A percentile compares a stretch with the other conserved stretches of the same genome.
phyloP scores from a whole-genome alignment of 2,888 invertebrate genomes.

The Formica aserva region DNA sequence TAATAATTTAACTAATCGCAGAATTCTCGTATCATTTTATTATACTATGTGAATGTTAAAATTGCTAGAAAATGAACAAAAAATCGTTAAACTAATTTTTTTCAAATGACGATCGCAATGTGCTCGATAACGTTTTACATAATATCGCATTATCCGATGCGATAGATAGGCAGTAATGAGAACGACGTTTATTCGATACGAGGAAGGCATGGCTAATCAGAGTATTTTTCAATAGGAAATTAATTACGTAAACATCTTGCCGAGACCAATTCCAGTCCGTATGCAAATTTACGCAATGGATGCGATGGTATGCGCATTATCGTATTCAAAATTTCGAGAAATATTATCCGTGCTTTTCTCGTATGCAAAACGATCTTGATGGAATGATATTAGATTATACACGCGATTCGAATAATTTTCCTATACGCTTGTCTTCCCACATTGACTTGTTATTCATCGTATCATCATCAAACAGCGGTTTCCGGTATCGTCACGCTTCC shows the following conservation, averaged over 20 bases:
- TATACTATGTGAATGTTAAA: background rate
- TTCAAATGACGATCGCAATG: background rate
- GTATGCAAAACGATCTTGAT: background rate
- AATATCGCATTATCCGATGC: constrained; percentile 22
- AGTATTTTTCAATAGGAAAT: constrained; percentile 35
- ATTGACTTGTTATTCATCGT: constrained; percentile 26
- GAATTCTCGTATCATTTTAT: background rate
- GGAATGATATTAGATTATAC: constrained; percentile 13
- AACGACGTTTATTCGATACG: background rate
- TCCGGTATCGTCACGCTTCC: constrained; percentile 27
- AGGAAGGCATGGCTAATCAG: constrained; percentile 26
- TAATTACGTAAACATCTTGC: constrained; percentile 38
- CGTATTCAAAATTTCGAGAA: background rate
- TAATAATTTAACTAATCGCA: background rate
- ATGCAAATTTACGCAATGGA: background rate
- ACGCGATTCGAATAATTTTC: constrained; percentile 27
- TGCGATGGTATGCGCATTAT: background rate
- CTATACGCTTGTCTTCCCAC: constrained; percentile 6
- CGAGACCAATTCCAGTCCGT: background rate
- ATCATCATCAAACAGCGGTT: constrained; percentile 1
- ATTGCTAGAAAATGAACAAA: background rate
- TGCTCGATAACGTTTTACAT: constrained; percentile 18
- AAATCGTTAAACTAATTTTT: background rate
- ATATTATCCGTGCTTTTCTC: background rate
- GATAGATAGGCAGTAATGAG: constrained; percentile 18